Conservation (phyloP, 1,140 invertebrate genomes). For the Philopotamus ludificatus region DNA sequence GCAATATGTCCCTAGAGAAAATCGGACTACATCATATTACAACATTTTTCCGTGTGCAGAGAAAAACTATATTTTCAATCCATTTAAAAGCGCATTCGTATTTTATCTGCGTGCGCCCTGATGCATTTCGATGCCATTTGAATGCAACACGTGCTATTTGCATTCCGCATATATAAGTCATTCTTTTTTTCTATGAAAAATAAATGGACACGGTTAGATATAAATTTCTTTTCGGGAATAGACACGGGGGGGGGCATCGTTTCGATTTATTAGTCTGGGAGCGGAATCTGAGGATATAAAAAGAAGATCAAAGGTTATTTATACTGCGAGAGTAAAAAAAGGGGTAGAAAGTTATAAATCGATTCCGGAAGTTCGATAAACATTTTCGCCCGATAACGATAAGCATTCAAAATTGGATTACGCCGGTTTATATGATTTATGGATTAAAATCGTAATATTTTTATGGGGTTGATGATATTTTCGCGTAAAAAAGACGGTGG, state of each 20-base stretch:
- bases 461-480: no score
- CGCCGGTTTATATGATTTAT: no score
- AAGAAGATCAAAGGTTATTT: not conserved
- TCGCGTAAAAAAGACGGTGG: no score
- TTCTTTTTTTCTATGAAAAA: not conserved
- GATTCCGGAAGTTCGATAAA: not conserved
- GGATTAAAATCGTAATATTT: no score
- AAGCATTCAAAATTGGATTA: no score
- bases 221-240: no score
- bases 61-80: not conserved
- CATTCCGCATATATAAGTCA: not conserved
- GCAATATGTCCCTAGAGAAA: not conserved
- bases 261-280: not conserved
- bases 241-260: not conserved
- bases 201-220: not conserved
- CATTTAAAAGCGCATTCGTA: not conserved
- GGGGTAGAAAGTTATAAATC: not conserved
- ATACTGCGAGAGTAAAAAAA: not conserved
- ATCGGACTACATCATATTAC: not conserved
- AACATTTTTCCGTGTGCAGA: not conserved
- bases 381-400: no score
- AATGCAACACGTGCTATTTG: no score
- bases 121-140: not conserved
- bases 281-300: not conserved
- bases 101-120: not conserved